Evolutionary conservation across 2,888 invertebrate species (phyloP).

Genomic region (Palloptera scutellata): DNA sequence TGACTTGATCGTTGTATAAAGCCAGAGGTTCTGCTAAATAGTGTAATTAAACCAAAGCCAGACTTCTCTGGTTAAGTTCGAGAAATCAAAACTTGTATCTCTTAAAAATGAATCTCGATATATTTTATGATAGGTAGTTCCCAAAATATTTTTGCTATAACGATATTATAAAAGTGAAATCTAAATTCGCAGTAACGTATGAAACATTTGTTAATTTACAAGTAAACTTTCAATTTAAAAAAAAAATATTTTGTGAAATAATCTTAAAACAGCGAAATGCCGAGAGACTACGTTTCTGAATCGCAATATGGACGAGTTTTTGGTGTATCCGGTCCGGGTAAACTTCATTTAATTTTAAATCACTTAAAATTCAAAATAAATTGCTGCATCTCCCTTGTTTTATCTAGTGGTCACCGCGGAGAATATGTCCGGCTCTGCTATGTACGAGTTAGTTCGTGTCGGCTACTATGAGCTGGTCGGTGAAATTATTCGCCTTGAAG

Average conservation of each 20-base stretch:
- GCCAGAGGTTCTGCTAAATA: too few relatives aligned
- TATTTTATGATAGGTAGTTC: too few relatives aligned
- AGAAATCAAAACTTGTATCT: too few relatives aligned
- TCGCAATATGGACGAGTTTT: slow-evolving; percentile 78
- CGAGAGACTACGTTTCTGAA: neutral
- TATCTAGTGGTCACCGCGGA: slow-evolving; percentile 95
- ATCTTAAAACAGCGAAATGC: neutral
- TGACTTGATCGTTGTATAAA: too few relatives aligned
- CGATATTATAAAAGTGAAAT: too few relatives aligned
- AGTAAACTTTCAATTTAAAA: neutral
- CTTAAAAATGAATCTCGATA: too few relatives aligned
- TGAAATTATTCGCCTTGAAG: slow-evolving; percentile 98
- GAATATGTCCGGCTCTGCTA: slow-evolving; percentile 98
- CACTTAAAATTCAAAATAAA: neutral
- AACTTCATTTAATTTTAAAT: slow-evolving; percentile 25
- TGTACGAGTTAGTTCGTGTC: slow-evolving; percentile 99
- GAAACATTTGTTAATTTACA: too few relatives aligned
- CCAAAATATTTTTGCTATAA: too few relatives aligned
- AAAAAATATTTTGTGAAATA: neutral
- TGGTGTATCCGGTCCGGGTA: slow-evolving; percentile 98
- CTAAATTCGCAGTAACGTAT: too few relatives aligned
- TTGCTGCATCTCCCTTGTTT: neutral
- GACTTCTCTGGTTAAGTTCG: too few relatives aligned
- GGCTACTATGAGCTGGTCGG: slow-evolving; percentile 97
- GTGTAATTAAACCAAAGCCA: too few relatives aligned